Evolutionary conservation across 2,113 vertebrate species (phyloP).

Genomic region (Podarcis cretensis): DNA sequence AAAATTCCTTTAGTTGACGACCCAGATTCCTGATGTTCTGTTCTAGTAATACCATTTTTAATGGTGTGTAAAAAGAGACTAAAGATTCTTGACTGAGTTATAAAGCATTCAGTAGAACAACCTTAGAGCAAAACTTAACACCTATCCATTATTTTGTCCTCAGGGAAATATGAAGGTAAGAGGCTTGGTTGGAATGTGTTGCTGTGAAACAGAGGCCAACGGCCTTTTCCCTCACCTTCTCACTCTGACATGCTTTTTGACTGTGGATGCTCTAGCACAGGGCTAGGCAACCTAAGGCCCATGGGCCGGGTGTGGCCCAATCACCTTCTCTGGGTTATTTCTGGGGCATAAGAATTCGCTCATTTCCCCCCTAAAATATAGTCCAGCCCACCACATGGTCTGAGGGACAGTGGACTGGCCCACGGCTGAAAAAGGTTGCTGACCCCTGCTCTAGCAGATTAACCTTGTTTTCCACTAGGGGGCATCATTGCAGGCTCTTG

Average conservation of each 20-base stretch:
- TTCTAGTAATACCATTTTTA: neutral
- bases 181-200: slow-evolving; percentile 20
- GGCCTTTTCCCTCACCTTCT: too few relatives aligned
- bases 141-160: slow-evolving; percentile 43
- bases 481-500: too few relatives aligned
- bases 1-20: neutral
- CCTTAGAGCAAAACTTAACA: neutral
- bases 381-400: too few relatives aligned
- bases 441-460: too few relatives aligned
- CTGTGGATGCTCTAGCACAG: too few relatives aligned
- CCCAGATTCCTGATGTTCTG: neutral
- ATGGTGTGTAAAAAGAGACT: neutral
- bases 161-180: slow-evolving; percentile 80
- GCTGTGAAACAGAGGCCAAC: neutral
- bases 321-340: too few relatives aligned
- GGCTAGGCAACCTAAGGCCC: too few relatives aligned
- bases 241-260: neutral
- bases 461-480: neutral
- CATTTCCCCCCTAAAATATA: too few relatives aligned
- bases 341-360: too few relatives aligned
- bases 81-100: neutral
- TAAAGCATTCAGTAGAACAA: neutral
- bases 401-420: too few relatives aligned
- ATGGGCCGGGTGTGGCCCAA: too few relatives aligned
- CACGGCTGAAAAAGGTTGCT: too few relatives aligned